Percentiles rank a stretch among this genome's conserved stretches.
Evolutionary conservation across 2,113 vertebrate genomes (phyloP).

Genomic region (Peromyscus maniculatus): DNA sequence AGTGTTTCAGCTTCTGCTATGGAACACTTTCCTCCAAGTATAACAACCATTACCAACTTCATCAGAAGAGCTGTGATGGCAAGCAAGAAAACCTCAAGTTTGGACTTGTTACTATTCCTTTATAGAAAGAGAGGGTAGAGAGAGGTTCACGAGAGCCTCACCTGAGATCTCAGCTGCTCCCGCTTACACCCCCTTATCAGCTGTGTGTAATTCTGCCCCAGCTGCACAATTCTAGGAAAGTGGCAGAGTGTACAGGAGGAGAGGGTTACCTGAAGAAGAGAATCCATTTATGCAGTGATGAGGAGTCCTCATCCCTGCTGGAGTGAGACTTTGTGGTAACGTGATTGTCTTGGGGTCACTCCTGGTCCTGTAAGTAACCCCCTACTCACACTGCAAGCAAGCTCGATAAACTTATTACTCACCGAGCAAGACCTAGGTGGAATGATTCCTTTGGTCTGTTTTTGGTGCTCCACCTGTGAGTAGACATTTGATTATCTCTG

Average conservation of each 20-base stretch:
- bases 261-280: too few relatives aligned
- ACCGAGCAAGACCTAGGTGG: too few relatives aligned
- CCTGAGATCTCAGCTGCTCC: background rate
- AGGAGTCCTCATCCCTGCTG: background rate
- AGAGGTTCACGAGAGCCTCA: background rate
- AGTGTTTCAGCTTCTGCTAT: background rate
- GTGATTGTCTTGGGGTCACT: too few relatives aligned
- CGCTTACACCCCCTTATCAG: background rate
- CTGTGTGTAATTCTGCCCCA: background rate
- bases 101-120: background rate
- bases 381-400: background rate
- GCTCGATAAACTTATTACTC: background rate
- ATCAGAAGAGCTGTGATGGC: too few relatives aligned
- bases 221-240: background rate
- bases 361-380: too few relatives aligned
- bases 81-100: background rate
- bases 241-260: background rate
- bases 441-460: background rate
- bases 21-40: background rate
- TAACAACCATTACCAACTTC: background rate
- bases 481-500: background rate
- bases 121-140: background rate
- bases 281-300: background rate
- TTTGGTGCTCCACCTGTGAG: too few relatives aligned
- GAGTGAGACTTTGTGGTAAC: background rate